A percentile compares a stretch with the other conserved stretches of the same genome.
Evolutionary conservation across 2,888 invertebrate genomes (phyloP).

Genomic region (Muscina levida): DNA sequence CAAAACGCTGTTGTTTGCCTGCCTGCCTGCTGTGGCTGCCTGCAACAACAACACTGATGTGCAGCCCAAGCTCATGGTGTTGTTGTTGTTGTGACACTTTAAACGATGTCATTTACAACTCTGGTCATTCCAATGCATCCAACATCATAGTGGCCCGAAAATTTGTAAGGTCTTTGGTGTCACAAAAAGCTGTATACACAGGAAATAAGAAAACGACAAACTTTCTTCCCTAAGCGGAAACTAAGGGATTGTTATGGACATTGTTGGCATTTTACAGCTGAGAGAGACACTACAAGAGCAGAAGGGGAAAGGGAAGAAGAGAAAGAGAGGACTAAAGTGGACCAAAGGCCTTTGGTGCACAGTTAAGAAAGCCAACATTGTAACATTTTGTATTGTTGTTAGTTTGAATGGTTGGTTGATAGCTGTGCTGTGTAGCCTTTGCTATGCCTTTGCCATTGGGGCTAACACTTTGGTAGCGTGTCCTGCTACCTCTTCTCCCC

Average conservation of each 20-base stretch:
- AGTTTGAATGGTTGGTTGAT: background rate
- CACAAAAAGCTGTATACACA: too few relatives aligned
- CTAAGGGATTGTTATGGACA: slow-evolving; percentile 12
- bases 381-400: background rate
- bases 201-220: slow-evolving; percentile 28
- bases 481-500: too few relatives aligned
- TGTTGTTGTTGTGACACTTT: slow-evolving; percentile 12
- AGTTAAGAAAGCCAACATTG: slow-evolving; percentile 27
- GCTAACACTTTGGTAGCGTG: too few relatives aligned
- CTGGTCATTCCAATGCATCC: background rate
- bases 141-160: too few relatives aligned
- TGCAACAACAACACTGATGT: background rate
- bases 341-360: slow-evolving; percentile 21
- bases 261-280: background rate
- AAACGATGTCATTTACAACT: slow-evolving; percentile 13
- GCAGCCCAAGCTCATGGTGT: too few relatives aligned
- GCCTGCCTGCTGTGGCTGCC: background rate
- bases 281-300: too few relatives aligned
- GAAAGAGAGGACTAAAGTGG: background rate
- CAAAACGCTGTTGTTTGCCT: background rate
- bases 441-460: background rate
- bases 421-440: background rate
- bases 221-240: slow-evolving; percentile 31
- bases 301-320: too few relatives aligned
- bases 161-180: too few relatives aligned